Conservation (phyloP, 2,113 vertebrate species). For the Aptenodytes patagonicus region DNA sequence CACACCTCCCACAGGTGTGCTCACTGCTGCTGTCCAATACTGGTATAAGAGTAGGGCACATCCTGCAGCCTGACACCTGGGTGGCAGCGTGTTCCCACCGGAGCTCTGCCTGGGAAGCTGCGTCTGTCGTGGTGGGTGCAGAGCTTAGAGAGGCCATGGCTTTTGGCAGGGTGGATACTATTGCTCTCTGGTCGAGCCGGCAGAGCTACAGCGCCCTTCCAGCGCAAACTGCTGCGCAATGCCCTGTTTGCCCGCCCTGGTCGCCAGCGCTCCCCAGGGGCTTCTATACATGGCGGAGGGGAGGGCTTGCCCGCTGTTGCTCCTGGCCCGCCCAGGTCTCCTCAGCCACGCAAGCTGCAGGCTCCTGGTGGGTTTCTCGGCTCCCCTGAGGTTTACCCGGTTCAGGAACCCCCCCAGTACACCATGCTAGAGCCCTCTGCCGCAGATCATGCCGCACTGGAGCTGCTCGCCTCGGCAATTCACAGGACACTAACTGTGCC, state of each 20-base stretch:
- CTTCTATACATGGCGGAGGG: too few relatives aligned
- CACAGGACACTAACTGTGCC: too few relatives aligned
- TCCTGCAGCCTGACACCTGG: not conserved
- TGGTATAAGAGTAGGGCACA: not conserved
- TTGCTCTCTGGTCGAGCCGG: not conserved
- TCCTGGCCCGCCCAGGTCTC: too few relatives aligned
- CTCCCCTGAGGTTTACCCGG: rapidly evolving
- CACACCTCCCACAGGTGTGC: not conserved
- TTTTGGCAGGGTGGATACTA: not conserved
- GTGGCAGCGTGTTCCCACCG: not conserved
- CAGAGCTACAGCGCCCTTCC: not conserved
- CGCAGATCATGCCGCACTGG: too few relatives aligned
- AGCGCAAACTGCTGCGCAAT: not conserved
- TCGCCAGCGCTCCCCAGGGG: too few relatives aligned
- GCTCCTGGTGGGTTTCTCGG: rapidly evolving
- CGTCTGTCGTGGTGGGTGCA: not conserved
- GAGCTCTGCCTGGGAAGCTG: not conserved
- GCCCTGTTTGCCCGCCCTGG: not conserved
- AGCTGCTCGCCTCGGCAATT: not conserved
- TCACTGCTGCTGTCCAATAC: not conserved
- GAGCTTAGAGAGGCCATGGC: not conserved
- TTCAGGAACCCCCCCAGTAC: not conserved
- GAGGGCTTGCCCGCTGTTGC: rapidly evolving
- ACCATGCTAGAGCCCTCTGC: rapidly evolving
- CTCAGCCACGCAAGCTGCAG: not conserved